Percentiles rank a stretch among this genome's conserved stretches.
Evolutionary conservation across 2,888 invertebrate genomes (phyloP).

Genomic region (Agriopis aurantiaria): DNA sequence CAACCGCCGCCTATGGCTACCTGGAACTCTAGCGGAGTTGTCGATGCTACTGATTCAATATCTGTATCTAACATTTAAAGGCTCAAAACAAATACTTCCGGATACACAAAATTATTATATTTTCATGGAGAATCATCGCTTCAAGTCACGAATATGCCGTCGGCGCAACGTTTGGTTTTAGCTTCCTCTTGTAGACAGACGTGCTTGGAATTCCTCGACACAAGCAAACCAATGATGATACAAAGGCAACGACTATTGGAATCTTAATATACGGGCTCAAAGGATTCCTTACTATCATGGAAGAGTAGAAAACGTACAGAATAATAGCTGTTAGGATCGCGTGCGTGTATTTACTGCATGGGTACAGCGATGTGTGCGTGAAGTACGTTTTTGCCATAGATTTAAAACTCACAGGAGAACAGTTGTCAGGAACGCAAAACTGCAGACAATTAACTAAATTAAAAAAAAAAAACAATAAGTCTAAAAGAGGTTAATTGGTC

Average conservation of each 20-base stretch:
- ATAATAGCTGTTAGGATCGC: not conserved
- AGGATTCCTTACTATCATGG: not conserved
- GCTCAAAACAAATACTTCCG: no score
- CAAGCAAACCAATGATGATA: slow-evolving; percentile 27
- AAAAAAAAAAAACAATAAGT: no score
- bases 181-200: slow-evolving; percentile 6
- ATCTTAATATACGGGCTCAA: slow-evolving; percentile 13
- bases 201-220: not conserved
- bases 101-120: not conserved
- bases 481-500: no score
- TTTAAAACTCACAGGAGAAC: no score
- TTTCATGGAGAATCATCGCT: not conserved
- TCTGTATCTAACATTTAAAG: no score
- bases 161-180: slow-evolving; percentile 5
- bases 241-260: slow-evolving; percentile 2
- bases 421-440: no score
- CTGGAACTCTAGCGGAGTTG: no score
- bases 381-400: no score
- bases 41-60: no score
- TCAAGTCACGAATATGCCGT: slow-evolving; percentile 5
- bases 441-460: no score
- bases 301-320: not conserved
- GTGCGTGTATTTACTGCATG: not conserved
- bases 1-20: no score
- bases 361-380: no score